These are phyloP conservation scores for Diglossa brunneiventris DNA, from an alignment of 2,113 vertebrate genomes.

Conservation along the genomic window DNA sequence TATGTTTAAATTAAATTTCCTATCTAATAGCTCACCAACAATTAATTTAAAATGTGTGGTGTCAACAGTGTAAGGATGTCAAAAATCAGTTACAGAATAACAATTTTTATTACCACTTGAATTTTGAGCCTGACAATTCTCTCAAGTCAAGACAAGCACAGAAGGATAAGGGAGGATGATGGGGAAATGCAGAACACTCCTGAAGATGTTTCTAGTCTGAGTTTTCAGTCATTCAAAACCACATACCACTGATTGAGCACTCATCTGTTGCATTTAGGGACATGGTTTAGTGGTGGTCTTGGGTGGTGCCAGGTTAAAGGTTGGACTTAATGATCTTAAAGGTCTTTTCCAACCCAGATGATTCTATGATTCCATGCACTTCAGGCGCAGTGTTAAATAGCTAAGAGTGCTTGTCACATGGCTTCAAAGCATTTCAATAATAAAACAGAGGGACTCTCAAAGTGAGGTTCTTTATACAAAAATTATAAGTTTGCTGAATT, in stretches of 20 bases:
- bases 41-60: neutral
- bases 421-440: neutral
- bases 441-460: neutral
- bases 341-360: neutral
- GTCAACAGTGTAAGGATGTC: neutral
- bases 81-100: neutral
- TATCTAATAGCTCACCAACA: neutral
- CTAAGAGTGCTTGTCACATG: rapidly evolving
- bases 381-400: neutral
- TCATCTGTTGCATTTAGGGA: neutral
- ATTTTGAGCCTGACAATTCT: neutral
- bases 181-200: neutral
- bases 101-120: neutral
- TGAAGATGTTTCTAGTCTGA: neutral
- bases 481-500: neutral
- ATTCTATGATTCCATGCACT: neutral
- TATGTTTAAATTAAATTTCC: neutral
- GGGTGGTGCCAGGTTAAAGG: neutral
- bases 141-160: neutral
- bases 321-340: neutral
- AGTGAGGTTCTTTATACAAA: neutral
- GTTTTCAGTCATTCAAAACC: neutral
- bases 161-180: neutral
- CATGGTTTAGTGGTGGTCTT: neutral
- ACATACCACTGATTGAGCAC: neutral